Conservation (phyloP, 2,113 vertebrate species). For the Dromas ardeola region DNA sequence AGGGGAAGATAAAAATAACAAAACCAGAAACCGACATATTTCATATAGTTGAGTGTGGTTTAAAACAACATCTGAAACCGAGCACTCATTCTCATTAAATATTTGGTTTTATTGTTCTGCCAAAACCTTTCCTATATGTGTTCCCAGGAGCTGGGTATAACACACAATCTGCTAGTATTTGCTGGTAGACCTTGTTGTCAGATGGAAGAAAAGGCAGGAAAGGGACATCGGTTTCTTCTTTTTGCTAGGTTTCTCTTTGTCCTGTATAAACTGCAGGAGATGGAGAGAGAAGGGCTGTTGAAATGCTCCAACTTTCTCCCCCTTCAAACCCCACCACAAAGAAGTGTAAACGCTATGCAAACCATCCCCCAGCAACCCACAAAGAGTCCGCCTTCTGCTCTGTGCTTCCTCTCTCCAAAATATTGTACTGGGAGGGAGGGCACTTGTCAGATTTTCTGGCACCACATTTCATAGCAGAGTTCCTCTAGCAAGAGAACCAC, state of each 20-base stretch:
- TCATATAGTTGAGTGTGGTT: neutral
- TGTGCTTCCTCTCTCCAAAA: constrained; percentile 3
- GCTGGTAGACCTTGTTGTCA: neutral
- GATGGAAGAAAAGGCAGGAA: neutral
- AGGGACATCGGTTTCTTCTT: neutral
- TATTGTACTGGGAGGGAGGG: neutral
- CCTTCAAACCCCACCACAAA: neutral
- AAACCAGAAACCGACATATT: neutral
- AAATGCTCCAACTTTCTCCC: neutral
- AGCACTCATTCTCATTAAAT: neutral
- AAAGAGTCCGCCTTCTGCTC: neutral
- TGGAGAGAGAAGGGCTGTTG: neutral
- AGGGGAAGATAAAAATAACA: neutral
- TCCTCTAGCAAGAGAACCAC: constrained; percentile 30
- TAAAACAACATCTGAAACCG: neutral
- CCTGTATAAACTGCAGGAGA: neutral
- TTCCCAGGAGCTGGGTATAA: neutral
- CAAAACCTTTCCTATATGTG: neutral
- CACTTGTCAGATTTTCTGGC: constrained; percentile 43
- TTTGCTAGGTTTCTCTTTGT: neutral
- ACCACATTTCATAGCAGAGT: neutral
- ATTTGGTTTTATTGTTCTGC: neutral
- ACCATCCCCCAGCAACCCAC: neutral
- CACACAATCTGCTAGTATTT: neutral
- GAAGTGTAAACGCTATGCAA: neutral